These are phyloP conservation scores for Hydraecia micacea DNA, from an alignment of 2,888 invertebrate species.

Conservation along the genomic window DNA sequence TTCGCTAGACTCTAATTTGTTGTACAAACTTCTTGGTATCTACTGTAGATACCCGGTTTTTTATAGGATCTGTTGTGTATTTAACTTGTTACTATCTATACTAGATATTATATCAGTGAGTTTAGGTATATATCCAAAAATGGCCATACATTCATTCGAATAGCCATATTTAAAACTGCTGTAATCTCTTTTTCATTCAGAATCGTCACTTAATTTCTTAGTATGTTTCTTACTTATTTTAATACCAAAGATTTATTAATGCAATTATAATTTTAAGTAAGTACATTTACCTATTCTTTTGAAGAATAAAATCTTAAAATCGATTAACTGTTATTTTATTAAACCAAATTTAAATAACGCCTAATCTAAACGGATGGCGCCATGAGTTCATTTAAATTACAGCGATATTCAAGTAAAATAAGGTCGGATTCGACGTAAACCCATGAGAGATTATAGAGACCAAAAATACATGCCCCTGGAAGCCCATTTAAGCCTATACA, in stretches of 20 bases:
- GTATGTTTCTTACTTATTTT: slow-evolving; percentile 55
- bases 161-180: neutral
- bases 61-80: slow-evolving; percentile 35
- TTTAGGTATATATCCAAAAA: neutral
- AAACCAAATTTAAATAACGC: neutral
- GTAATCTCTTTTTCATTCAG: slow-evolving; percentile 19
- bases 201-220: slow-evolving; percentile 25
- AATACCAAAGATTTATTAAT: slow-evolving; percentile 64
- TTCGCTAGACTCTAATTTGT: slow-evolving; percentile 44
- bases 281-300: slow-evolving; percentile 42
- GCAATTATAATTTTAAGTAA: slow-evolving; percentile 56
- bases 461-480: slow-evolving; percentile 36
- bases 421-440: slow-evolving; percentile 18
- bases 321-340: slow-evolving; percentile 36
- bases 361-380: slow-evolving; percentile 12
- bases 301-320: slow-evolving; percentile 52
- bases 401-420: neutral
- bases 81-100: slow-evolving; percentile 23
- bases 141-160: neutral
- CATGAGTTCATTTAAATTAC: slow-evolving; percentile 8
- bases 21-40: slow-evolving; percentile 42
- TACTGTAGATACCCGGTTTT: neutral
- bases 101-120: slow-evolving; percentile 4
- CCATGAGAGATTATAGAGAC: slow-evolving; percentile 20
- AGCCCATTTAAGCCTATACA: slow-evolving; percentile 39